These are phyloP conservation scores for Anadara kagoshimensis DNA, from an alignment of 1,140 invertebrate genomes.

Conservation along the genomic window DNA sequence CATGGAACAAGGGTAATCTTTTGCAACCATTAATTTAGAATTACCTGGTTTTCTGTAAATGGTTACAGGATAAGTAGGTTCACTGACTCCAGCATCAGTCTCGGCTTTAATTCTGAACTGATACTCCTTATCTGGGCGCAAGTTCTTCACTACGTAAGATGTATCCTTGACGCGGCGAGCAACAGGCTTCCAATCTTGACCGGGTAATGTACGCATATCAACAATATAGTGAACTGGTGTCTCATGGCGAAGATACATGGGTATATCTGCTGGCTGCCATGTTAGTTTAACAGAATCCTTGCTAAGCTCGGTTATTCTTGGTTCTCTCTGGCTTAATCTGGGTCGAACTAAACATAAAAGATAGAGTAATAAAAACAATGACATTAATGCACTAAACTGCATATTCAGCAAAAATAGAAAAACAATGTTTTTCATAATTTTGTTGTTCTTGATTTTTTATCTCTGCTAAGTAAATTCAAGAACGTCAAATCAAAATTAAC, in stretches of 20 bases:
- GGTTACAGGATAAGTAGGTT: constrained; percentile 77
- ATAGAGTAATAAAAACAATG: not conserved
- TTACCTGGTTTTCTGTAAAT: constrained; percentile 59
- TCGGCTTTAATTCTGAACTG: constrained; percentile 97
- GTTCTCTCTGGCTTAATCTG: constrained; percentile 52
- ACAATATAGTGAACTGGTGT: constrained; percentile 63
- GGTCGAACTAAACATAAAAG: constrained; percentile 55
- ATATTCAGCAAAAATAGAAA: no score
- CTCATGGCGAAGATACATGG: constrained; percentile 50
- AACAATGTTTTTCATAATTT: no score
- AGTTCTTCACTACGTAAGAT: constrained; percentile 58
- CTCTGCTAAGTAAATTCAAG: no score
- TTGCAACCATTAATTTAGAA: not conserved
- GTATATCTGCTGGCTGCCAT: constrained; percentile 64
- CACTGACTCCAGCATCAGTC: constrained; percentile 96
- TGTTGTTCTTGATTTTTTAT: no score
- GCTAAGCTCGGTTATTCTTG: constrained; percentile 50
- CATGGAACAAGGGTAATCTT: not conserved
- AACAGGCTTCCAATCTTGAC: constrained; percentile 62
- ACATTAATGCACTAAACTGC: no score
- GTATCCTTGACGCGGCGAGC: constrained; percentile 60
- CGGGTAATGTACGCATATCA: constrained; percentile 64
- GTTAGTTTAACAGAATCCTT: constrained; percentile 57
- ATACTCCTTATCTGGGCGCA: constrained; percentile 80
- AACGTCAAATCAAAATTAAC: no score